Conservation (phyloP, 2,113 vertebrate species). For the Scytalopus superciliaris region DNA sequence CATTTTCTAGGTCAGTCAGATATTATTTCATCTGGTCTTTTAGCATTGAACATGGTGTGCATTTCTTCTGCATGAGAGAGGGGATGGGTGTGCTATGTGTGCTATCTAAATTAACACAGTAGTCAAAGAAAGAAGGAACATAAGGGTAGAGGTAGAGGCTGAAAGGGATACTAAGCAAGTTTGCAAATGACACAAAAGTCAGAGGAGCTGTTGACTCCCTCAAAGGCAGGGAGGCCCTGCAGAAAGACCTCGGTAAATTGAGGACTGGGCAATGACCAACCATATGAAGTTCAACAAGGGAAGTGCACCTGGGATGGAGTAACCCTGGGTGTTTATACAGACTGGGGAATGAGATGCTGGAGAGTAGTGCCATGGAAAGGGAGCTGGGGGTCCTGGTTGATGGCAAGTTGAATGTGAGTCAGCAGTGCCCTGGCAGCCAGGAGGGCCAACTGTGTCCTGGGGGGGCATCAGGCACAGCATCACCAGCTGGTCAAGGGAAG, state of each 20-base stretch:
- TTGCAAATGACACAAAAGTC: neutral
- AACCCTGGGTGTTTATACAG: neutral
- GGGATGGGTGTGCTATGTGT: neutral
- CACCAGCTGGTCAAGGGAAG: neutral
- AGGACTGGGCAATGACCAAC: neutral
- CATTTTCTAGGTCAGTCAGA: neutral
- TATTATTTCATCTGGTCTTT: neutral
- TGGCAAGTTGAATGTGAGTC: neutral
- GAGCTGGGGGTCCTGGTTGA: neutral
- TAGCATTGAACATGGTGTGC: neutral
- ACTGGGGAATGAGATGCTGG: neutral
- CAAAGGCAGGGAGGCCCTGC: neutral
- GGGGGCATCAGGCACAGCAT: neutral
- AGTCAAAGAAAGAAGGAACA: neutral
- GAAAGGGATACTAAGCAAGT: neutral
- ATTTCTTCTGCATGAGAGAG: neutral
- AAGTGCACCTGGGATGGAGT: neutral
- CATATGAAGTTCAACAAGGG: neutral
- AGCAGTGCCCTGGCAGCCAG: neutral
- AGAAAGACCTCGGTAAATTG: neutral
- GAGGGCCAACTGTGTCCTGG: neutral
- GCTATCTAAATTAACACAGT: neutral
- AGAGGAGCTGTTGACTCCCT: neutral
- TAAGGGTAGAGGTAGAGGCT: neutral
- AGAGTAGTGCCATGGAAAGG: neutral